Evolutionary conservation across 2,888 invertebrate species (phyloP).

Genomic region (Trissoscelio sp.): DNA sequence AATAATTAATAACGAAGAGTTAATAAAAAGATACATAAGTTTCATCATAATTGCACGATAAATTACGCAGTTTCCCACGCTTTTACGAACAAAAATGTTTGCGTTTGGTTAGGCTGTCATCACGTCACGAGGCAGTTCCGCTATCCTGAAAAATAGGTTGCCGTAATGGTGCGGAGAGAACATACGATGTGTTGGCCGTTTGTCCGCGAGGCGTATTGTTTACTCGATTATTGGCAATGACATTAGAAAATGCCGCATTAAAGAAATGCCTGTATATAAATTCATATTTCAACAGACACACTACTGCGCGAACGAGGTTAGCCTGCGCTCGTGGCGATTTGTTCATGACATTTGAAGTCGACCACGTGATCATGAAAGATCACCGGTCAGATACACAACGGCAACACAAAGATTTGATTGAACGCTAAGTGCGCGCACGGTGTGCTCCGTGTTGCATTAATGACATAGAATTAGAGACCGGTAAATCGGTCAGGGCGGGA

Average conservation of each 20-base stretch:
- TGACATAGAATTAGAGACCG: constrained; percentile 44
- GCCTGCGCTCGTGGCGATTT: constrained; percentile 55
- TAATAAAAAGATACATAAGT: constrained; percentile 30
- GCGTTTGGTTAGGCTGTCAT: constrained; percentile 44
- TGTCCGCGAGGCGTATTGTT: constrained; percentile 60
- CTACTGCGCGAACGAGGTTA: constrained; percentile 56
- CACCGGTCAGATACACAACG: constrained; percentile 42
- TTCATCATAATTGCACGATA: constrained; percentile 51
- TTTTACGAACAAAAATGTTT: constrained; percentile 37
- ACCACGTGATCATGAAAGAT: constrained; percentile 62
- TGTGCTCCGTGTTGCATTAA: constrained; percentile 29
- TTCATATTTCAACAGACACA: constrained; percentile 52
- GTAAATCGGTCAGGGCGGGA: constrained; percentile 43
- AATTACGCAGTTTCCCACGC: constrained; percentile 62
- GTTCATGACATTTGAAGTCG: constrained; percentile 63
- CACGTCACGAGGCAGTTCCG: constrained; percentile 48
- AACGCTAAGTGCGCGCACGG: not conserved
- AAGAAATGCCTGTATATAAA: constrained; percentile 24
- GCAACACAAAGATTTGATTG: constrained; percentile 36
- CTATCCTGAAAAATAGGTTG: constrained; percentile 56
- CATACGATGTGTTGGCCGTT: constrained; percentile 10
- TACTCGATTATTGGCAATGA: constrained; percentile 66
- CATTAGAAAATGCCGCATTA: constrained; percentile 54
- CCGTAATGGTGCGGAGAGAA: constrained; percentile 29
- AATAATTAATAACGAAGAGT: constrained; percentile 54